Base-by-base conservation (phyloP, 2,888 invertebrate genomes). In the Rhorus exstirpatorius region DNA sequence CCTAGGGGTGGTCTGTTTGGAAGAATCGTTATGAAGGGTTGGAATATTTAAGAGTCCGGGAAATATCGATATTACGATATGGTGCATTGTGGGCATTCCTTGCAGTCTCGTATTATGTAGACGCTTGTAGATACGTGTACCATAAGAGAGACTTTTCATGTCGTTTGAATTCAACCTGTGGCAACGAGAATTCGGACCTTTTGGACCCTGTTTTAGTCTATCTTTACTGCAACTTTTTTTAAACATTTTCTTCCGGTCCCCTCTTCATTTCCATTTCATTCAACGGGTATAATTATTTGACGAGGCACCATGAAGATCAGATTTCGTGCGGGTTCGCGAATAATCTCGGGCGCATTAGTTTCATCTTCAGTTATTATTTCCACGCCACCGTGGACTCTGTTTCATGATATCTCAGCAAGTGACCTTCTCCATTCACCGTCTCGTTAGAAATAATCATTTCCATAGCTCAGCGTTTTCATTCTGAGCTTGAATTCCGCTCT, bases 31-130 rank as follows among this genome's bases (percentile, higher is more conserved):
- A 72, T 46, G 58, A 65, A 83, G 60, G 44, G 38, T 35, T 61
- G 53, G 68, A 72, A 81, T 81, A 78, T 81, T 72, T 74, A 78
- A 81, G 72, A 72, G 72, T 26, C 53, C 35, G 49, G 21, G 10
- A 31, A 31, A 38, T 60, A 76, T 58, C 71, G 53, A 60, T 63
- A 63, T 70, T 38, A 21, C 49, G 38, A 70, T 55, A 17, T 63
- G 19, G 17, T 53, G 46, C 58, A 58, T 53, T 46, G n/a, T n/a
- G 68, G 63, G 19, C 17, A 31, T 10, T 71, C 19, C 49, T 4
- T 44, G 38, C n/a, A 14, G 14, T 14, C 26, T n/a, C 49, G 65
- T 38, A 71, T 79, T 79, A 72, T 49, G 55, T 35, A 63, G 1
- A 58, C 12, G 19, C 58, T 65, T 53, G 51, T 63, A 17, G 63